A percentile compares a stretch with the other conserved stretches of the same genome.
These are phyloP conservation scores for Emmelina monodactyla DNA, from an alignment of 2,888 invertebrate genomes.

Conservation along the genomic window DNA sequence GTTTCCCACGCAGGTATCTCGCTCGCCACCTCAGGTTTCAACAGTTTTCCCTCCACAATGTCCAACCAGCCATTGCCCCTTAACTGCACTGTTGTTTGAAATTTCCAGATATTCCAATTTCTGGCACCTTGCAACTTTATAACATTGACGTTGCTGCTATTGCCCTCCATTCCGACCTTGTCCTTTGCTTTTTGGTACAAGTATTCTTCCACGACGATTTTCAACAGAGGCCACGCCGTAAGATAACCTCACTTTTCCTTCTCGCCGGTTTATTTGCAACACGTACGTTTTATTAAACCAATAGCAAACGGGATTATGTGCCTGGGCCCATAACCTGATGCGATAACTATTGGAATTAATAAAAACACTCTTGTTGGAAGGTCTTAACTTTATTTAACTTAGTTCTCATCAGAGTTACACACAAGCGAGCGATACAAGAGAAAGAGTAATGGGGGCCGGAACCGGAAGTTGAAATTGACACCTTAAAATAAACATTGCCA, in stretches of 20 bases:
- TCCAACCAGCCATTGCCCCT: slow-evolving; percentile 16
- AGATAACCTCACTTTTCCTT: not conserved
- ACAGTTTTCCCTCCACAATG: slow-evolving; percentile 13
- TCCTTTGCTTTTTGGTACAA: not conserved
- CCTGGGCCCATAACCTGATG: slow-evolving; percentile 5
- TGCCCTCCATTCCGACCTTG: not conserved
- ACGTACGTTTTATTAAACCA: not conserved
- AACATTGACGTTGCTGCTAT: not conserved
- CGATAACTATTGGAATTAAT: not conserved
- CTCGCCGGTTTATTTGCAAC: not conserved
- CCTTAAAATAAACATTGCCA: no score
- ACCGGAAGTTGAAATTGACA: no score
- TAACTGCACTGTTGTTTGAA: slow-evolving; percentile 18
- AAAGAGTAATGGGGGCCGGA: no score
- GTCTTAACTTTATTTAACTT: not conserved
- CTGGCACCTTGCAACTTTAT: slow-evolving; percentile 19
- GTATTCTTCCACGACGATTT: slow-evolving; percentile 1
- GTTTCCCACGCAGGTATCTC: slow-evolving; percentile 15
- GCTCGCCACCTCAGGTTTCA: slow-evolving; percentile 13
- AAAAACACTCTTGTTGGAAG: no score
- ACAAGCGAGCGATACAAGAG: no score
- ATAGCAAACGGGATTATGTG: not conserved
- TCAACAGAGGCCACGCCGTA: not conserved
- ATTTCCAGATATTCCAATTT: slow-evolving; percentile 22
- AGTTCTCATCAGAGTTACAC: not conserved